Evolutionary conservation across 1,140 invertebrate genomes (phyloP), one percentile per base, ranked within the genome.

Genomic region (Nautilus pompilius): DNA sequence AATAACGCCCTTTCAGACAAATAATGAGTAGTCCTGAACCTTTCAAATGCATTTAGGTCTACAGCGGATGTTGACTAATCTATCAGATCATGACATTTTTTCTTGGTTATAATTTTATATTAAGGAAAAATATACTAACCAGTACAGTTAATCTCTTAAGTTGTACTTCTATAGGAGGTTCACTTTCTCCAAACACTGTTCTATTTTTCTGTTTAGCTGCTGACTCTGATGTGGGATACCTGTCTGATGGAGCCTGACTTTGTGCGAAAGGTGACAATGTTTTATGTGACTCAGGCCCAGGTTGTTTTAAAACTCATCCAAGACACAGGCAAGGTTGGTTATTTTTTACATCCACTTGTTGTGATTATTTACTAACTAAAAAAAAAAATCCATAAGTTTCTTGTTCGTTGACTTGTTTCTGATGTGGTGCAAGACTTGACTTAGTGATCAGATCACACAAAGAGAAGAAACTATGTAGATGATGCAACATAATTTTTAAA

Each of bases 181-280:
- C 8, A 41, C 36, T 41, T 41, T n/a, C 36, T 8, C n/a, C n/a
- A 10, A 8, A 8, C 8, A 41, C 36, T 34, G 32, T 20, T n/a
- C 24, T 53, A 20, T 17, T 30, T 28, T 61, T 26, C 17, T 20
- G 59, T 59, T 4, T 62, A 67, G 66, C 57, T 67, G 41, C 26
- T 67, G 49, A 63, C 48, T 22, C 29, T 63, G 36, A 55, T 60
- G 33, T 68, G 66, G 66, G 66, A 68, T 24, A 54, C 66, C 5
- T 49, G 66, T 55, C 33, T 68, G n/a, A n/a, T 56, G 24, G 66
- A 68, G 54, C 32, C 55, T 17, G 66, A 68, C 3, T 36, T 68
- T n/a, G 59, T 58, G 8, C 22, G 58, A 17, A 68, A 57, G 30
- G 57, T 65, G 29, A 62, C 62, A 45, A 58, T 49, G 32, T 68